phyloP scores from a whole-genome alignment of 2,797 vertebrate genomes.

The Artibeus lituratus region DNA sequence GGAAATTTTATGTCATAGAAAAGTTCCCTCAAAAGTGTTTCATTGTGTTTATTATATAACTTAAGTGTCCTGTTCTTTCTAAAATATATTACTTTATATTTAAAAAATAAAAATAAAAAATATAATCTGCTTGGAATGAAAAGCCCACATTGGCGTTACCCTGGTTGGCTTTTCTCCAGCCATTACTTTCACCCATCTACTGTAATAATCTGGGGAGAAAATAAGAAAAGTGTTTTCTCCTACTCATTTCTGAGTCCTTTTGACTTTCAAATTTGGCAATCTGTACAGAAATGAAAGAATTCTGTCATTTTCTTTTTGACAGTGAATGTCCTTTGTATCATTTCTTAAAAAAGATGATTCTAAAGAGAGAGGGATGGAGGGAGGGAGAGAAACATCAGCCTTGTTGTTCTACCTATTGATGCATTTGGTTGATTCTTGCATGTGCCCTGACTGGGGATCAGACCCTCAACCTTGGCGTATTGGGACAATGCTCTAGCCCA shows the following conservation, averaged over 20 bases:
- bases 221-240: neutral
- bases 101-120: neutral
- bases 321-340: neutral
- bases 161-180: neutral
- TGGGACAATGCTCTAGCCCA: neutral
- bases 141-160: neutral
- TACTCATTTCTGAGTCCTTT: neutral
- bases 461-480: neutral
- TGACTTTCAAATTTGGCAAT: neutral
- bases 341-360: neutral
- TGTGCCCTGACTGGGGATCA: neutral
- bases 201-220: neutral
- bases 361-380: neutral
- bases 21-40: neutral
- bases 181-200: neutral
- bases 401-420: neutral
- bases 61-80: neutral
- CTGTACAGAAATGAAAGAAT: neutral
- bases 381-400: neutral
- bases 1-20: neutral
- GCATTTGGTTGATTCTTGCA: neutral
- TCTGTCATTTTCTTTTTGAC: neutral
- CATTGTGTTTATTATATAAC: neutral
- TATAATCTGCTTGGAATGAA: neutral
- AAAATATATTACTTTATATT: neutral